A percentile compares a stretch with the other conserved stretches of the same genome.
These are phyloP conservation scores for Sturnira hondurensis DNA, from an alignment of 2,113 vertebrate species.

Conservation along the genomic window DNA sequence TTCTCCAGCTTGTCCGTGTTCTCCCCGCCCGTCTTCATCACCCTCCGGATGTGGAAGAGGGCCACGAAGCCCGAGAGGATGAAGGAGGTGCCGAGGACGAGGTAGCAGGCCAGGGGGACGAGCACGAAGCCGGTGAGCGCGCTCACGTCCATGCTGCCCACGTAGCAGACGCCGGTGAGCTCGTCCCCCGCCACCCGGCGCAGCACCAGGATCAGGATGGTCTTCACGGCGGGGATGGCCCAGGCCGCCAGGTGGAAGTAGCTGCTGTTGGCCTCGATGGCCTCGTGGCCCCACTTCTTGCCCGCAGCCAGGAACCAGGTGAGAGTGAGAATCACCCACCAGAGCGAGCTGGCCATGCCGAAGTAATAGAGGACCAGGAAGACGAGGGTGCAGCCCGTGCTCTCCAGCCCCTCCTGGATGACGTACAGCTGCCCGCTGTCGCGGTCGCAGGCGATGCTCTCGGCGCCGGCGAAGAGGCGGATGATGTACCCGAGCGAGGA, in stretches of 20 bases:
- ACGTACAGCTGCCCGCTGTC: conserved; percentile 96
- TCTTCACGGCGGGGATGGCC: conserved; percentile 96
- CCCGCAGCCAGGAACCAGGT: conserved; percentile 98
- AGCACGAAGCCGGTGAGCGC: conserved; percentile 95
- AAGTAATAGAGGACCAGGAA: conserved; percentile 98
- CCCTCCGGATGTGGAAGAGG: conserved; percentile 95
- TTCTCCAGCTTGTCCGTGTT: conserved; percentile 97
- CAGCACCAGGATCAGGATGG: conserved; percentile 96
- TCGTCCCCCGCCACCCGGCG: conserved; percentile 96
- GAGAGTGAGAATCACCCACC: conserved; percentile 97
- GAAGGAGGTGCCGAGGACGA: conserved; percentile 94
- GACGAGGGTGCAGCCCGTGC: conserved; percentile 96
- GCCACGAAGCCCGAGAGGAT: conserved; percentile 96
- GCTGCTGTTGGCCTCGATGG: conserved; percentile 97
- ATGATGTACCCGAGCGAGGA: conserved; percentile 96
- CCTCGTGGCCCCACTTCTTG: conserved; percentile 98
- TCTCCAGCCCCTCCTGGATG: conserved; percentile 98
- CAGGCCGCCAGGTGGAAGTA: conserved; percentile 98
- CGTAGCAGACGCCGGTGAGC: conserved; percentile 95
- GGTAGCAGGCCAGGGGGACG: conserved; percentile 93
- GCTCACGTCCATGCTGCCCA: conserved; percentile 96
- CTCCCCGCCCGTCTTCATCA: conserved; percentile 97
- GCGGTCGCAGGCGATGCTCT: conserved; percentile 94
- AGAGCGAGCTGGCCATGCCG: conserved; percentile 97
- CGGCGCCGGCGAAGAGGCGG: conserved; percentile 93